These are phyloP conservation scores for Lasioglossum zephyrum DNA, from an alignment of 2,888 invertebrate genomes.

Conservation along the genomic window DNA sequence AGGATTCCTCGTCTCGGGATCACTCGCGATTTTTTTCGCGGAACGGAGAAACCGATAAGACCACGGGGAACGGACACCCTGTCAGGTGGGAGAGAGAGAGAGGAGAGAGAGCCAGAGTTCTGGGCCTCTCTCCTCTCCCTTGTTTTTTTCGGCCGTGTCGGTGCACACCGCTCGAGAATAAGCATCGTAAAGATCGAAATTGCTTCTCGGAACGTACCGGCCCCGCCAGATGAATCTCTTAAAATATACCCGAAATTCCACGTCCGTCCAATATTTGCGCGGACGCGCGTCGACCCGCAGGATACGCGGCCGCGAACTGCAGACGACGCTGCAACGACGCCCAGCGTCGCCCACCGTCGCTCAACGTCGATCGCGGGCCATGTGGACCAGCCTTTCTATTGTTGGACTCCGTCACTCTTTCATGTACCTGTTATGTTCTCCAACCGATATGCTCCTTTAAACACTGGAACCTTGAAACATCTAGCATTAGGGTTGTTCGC, in stretches of 20 bases:
- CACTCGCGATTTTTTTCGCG: conserved; percentile 55
- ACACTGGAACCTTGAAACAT: background rate
- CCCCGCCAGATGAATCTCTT: conserved; percentile 75
- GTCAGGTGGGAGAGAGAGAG: background rate
- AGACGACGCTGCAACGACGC: conserved; percentile 16
- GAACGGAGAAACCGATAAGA: conserved; percentile 30
- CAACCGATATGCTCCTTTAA: too few species aligned
- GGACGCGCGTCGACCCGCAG: conserved; percentile 35
- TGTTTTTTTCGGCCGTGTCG: conserved; percentile 62
- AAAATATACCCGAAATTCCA: conserved; percentile 76
- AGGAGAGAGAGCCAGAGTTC: background rate
- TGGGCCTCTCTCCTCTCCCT: background rate
- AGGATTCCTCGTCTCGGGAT: conserved; percentile 51
- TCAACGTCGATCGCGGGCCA: conserved; percentile 51
- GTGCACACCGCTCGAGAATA: conserved; percentile 70
- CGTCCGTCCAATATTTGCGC: conserved; percentile 71
- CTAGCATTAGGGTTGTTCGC: background rate
- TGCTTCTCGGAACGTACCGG: conserved; percentile 78
- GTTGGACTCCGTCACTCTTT: conserved; percentile 36
- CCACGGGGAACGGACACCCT: background rate
- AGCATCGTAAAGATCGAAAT: conserved; percentile 82
- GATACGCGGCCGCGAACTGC: conserved; percentile 53
- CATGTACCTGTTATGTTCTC: background rate
- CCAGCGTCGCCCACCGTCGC: conserved; percentile 7
- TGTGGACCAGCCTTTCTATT: conserved; percentile 64